Evolutionary conservation across 2,888 invertebrate genomes (phyloP).

Genomic region (Nezara viridula): DNA sequence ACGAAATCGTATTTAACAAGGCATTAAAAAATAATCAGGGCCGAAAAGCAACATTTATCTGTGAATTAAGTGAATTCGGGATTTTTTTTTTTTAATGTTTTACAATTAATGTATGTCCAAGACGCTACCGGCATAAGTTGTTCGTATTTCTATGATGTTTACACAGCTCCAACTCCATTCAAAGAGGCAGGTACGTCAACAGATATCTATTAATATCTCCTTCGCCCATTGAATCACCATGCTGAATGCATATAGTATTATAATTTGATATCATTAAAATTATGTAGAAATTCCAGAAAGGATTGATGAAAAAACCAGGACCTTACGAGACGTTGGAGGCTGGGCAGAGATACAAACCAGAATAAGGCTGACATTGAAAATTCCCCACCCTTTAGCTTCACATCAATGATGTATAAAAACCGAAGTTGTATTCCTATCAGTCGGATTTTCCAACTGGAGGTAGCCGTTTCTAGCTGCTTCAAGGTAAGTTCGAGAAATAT

Average conservation of each 20-base stretch:
- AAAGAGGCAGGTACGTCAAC: neutral
- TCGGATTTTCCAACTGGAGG: neutral
- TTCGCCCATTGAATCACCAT: neutral
- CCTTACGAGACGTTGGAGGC: neutral
- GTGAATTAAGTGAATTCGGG: too few species aligned
- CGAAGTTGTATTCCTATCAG: neutral
- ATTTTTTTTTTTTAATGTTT: too few species aligned
- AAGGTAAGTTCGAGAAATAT: neutral
- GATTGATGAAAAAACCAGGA: neutral
- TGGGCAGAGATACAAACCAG: neutral
- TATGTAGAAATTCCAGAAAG: neutral
- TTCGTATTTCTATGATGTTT: neutral
- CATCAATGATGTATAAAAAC: constrained; percentile 28
- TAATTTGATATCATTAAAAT: neutral
- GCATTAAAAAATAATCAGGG: too few species aligned
- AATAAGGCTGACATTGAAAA: constrained; percentile 11
- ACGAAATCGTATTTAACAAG: too few species aligned
- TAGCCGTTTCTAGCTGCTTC: neutral
- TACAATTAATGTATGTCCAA: too few species aligned
- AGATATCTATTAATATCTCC: neutral
- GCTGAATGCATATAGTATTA: neutral
- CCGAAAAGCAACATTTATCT: too few species aligned
- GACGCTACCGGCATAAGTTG: neutral
- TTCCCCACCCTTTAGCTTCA: neutral
- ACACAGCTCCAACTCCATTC: neutral